These are phyloP conservation scores for Oxyscelio sp. DNA, from an alignment of 2,888 invertebrate species.

Conservation along the genomic window DNA sequence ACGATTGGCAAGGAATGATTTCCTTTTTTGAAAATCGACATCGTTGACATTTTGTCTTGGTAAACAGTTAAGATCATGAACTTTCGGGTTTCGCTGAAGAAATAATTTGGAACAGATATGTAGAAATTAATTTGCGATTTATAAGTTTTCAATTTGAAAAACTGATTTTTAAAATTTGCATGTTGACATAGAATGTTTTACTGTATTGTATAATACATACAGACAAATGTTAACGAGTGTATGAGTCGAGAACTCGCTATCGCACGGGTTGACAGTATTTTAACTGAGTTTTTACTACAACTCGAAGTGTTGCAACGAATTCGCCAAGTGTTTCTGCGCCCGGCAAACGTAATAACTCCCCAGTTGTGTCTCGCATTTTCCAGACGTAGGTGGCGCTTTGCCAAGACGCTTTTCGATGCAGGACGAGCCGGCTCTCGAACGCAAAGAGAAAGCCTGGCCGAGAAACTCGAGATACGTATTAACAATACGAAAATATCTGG, in stretches of 20 bases:
- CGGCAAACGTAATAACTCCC: constrained; percentile 43
- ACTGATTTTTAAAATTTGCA: too few species aligned
- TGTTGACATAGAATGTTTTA: too few species aligned
- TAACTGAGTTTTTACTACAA: neutral
- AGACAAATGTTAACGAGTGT: too few species aligned
- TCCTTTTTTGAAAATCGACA: neutral
- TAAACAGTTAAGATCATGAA: too few species aligned
- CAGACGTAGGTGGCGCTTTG: constrained; percentile 65
- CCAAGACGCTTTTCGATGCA: constrained; percentile 51
- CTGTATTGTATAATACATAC: too few species aligned
- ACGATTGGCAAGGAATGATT: neutral
- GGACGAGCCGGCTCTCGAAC: constrained; percentile 15
- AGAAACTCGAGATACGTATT: constrained; percentile 59
- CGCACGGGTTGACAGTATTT: neutral
- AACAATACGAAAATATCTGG: constrained; percentile 54
- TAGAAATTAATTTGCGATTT: too few species aligned
- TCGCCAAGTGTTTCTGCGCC: constrained; percentile 36
- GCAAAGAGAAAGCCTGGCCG: neutral
- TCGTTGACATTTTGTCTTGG: too few species aligned
- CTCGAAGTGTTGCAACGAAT: constrained; percentile 29
- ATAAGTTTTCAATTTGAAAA: too few species aligned
- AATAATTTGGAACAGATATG: too few species aligned
- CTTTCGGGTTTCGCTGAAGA: too few species aligned
- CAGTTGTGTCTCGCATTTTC: constrained; percentile 54
- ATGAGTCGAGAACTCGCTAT: too few species aligned